Evolutionary conservation across 2,113 vertebrate genomes (phyloP).

Genomic region (Gallinago undulata): DNA sequence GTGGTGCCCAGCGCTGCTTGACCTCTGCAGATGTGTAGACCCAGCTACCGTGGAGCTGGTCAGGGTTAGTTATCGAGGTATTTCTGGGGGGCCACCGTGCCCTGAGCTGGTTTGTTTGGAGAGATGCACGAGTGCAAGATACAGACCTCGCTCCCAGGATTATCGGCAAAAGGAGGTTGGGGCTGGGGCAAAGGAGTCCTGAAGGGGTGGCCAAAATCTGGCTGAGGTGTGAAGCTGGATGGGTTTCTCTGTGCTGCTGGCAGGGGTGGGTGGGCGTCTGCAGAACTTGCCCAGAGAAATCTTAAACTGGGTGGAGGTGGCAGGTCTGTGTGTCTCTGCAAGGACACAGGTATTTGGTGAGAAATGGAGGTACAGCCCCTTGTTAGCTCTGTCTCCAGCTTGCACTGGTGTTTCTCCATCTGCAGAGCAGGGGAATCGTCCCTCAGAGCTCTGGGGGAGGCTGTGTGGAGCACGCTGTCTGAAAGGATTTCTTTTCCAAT

Average conservation of each 20-base stretch:
- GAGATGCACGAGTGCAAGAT: accelerated
- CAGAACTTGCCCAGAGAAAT: not conserved
- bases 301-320: not conserved
- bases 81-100: not conserved
- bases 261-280: not conserved
- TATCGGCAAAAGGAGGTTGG: not conserved
- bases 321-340: not conserved
- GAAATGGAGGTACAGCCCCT: not conserved
- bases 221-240: accelerated
- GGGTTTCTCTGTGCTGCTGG: not conserved
- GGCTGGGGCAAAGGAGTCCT: not conserved
- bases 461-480: not conserved
- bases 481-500: not conserved
- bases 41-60: not conserved
- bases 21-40: not conserved
- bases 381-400: not conserved
- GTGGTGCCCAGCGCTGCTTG: not conserved
- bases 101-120: not conserved
- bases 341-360: not conserved
- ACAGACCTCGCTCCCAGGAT: not conserved
- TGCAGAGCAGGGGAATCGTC: accelerated
- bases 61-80: accelerated
- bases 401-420: accelerated
- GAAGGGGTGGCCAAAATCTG: accelerated
- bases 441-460: not conserved